Conservation (phyloP, 2,113 vertebrate genomes). For the Indicator maculatus region DNA sequence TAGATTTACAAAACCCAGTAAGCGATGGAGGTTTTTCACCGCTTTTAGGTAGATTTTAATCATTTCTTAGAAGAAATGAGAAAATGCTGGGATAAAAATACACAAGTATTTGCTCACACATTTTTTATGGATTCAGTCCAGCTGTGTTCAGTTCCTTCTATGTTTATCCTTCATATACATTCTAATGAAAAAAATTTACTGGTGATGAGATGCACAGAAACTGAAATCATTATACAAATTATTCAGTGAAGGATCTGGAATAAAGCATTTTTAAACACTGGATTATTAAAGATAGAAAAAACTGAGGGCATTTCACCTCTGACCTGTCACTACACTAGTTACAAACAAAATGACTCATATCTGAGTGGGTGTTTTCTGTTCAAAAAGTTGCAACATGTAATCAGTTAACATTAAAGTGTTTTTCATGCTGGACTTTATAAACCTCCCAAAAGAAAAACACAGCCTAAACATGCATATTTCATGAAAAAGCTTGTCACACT, state of each 20-base stretch:
- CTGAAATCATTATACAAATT: conserved; percentile 2
- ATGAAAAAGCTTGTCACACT: not conserved
- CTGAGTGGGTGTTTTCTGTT: not conserved
- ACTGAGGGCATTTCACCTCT: not conserved
- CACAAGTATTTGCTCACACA: not conserved
- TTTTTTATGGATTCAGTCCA: not conserved
- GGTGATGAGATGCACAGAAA: not conserved
- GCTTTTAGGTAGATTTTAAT: not conserved
- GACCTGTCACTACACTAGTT: not conserved
- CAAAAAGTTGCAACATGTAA: not conserved
- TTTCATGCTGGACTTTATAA: not conserved
- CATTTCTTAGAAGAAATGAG: not conserved
- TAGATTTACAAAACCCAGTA: not conserved
- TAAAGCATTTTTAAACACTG: not conserved
- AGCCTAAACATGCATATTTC: not conserved
- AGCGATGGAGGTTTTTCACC: not conserved
- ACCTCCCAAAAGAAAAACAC: not conserved
- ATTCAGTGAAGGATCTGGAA: conserved; percentile 4
- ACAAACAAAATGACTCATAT: not conserved
- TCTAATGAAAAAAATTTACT: not conserved
- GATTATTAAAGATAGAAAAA: not conserved
- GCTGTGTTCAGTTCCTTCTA: not conserved
- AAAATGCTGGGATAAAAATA: not conserved
- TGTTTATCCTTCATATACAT: not conserved
- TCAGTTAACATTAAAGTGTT: not conserved